Evolutionary conservation across 2,888 invertebrate genomes (phyloP).

Genomic region (Brachypterus glaber): DNA sequence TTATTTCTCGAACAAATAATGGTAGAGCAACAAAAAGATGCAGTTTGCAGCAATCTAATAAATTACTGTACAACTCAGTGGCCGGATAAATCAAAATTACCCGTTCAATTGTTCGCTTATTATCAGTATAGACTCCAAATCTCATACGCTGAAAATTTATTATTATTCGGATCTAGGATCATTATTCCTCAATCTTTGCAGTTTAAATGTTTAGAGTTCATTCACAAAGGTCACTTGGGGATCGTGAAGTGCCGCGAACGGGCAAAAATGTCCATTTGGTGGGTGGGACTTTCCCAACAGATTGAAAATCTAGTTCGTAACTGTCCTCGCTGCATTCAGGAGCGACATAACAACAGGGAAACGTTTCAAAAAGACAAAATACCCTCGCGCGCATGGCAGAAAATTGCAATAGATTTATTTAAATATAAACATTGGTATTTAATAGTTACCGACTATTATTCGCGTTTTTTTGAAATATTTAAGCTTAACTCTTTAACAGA

Average conservation of each 20-base stretch:
- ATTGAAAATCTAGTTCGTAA: constrained; percentile 17
- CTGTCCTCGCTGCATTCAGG: constrained; percentile 11
- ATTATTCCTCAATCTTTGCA: constrained; percentile 5
- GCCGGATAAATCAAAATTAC: neutral
- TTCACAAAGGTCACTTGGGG: constrained; percentile 6
- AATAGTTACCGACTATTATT: too few species aligned
- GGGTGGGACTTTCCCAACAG: neutral
- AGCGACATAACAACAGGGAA: constrained; percentile 6
- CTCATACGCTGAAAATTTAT: neutral
- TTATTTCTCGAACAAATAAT: constrained; percentile 4
- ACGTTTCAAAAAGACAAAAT: neutral
- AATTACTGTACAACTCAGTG: neutral
- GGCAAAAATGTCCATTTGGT: neutral
- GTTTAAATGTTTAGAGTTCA: constrained; percentile 1
- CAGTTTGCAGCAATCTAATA: constrained; percentile 2
- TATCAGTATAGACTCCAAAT: neutral
- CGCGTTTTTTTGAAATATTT: neutral
- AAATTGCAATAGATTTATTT: constrained; percentile 6
- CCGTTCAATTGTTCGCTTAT: neutral
- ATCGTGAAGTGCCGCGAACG: constrained; percentile 3
- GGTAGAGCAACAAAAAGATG: constrained; percentile 8
- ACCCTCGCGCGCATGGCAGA: neutral
- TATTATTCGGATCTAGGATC: constrained; percentile 3
- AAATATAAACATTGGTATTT: constrained; percentile 9
- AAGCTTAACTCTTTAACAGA: too few species aligned